Conservation (phyloP, 2,888 invertebrate species). For the Trichopria drosophilae region DNA sequence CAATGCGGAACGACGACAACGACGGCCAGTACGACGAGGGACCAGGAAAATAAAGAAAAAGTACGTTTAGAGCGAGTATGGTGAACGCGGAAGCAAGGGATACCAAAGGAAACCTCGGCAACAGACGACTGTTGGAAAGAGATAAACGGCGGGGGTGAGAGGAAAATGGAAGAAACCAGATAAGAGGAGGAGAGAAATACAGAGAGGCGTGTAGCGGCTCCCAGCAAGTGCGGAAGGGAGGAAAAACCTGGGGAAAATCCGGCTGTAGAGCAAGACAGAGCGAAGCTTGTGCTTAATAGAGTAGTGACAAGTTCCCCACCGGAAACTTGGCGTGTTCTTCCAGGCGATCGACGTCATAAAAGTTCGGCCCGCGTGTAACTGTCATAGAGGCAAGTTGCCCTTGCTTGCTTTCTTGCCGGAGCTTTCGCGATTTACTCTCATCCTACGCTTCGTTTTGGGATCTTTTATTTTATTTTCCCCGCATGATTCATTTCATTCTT, state of each 20-base stretch:
- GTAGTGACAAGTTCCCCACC: conserved; percentile 39
- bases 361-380: conserved; percentile 25
- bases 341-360: conserved; percentile 36
- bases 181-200: conserved; percentile 24
- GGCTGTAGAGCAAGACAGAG: conserved; percentile 19
- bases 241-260: conserved; percentile 4
- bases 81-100: too few species aligned
- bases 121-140: not conserved
- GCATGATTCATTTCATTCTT: too few species aligned
- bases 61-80: too few species aligned
- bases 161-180: not conserved
- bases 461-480: too few species aligned
- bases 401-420: conserved; percentile 19
- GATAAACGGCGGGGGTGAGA: conserved; percentile 2
- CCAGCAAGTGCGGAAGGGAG: not conserved
- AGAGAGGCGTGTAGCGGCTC: not conserved
- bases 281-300: conserved; percentile 36
- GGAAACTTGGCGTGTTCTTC: conserved; percentile 30
- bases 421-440: not conserved
- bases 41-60: not conserved
- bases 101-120: not conserved
- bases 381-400: conserved; percentile 20
- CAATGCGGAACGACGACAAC: too few species aligned
- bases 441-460: not conserved
- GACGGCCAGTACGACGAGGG: not conserved